Percentiles rank a stretch among this genome's conserved stretches.
Conservation (phyloP, 2,113 vertebrate species). For the Microtus oregoni region DNA sequence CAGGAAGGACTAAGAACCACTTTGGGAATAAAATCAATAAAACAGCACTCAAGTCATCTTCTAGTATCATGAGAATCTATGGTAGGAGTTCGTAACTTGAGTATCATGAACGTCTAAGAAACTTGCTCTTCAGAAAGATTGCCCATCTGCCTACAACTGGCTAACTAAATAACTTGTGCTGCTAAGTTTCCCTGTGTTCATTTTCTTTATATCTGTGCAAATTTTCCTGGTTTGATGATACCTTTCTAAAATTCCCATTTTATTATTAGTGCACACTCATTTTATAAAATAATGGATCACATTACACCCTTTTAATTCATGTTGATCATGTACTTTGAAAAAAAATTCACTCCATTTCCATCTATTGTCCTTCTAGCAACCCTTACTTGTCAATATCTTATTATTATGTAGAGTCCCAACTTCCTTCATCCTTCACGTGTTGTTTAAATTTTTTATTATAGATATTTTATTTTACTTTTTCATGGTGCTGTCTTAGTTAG, state of each 20-base stretch:
- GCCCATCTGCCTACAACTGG: neutral
- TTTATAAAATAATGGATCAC: neutral
- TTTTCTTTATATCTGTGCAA: neutral
- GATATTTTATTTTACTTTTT: neutral
- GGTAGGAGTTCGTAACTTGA: neutral
- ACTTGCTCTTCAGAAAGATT: conserved; percentile 9
- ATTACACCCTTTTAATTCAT: neutral
- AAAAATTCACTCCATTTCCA: neutral
- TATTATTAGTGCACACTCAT: neutral
- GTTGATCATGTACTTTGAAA: neutral
- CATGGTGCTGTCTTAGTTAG: neutral
- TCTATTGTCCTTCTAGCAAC: no score
- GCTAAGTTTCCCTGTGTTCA: neutral
- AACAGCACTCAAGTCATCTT: conserved; percentile 28
- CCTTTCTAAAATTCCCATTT: neutral
- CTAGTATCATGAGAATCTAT: neutral
- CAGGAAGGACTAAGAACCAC: neutral
- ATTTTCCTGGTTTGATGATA: neutral
- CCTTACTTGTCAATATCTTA: neutral
- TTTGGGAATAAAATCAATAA: neutral
- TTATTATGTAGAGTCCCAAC: neutral
- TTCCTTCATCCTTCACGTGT: neutral
- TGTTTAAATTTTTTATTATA: neutral
- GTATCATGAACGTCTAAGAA: neutral
- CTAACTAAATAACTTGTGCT: conserved; percentile 22